phyloP scores from a whole-genome alignment of 35 echinoderm and acorn worm species.

The Ptychodera flava region DNA sequence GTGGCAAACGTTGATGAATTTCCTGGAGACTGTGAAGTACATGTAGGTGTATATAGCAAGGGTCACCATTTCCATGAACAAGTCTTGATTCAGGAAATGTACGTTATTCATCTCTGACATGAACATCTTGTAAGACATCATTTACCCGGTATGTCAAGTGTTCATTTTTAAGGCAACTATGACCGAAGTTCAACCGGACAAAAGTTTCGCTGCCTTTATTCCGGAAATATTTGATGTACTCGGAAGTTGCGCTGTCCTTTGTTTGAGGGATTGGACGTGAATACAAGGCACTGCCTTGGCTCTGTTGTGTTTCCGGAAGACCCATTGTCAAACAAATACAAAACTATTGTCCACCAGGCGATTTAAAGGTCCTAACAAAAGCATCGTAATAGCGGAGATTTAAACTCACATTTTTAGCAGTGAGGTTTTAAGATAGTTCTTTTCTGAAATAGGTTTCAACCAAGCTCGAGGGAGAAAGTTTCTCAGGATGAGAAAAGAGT shows the following conservation, averaged over 20 bases:
- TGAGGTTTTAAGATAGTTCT: no score
- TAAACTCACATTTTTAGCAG: no score
- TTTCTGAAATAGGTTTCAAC: no score
- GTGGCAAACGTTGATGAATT: no score
- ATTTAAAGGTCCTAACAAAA: neutral
- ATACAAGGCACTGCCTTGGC: neutral
- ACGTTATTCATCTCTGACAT: neutral
- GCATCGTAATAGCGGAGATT: no score
- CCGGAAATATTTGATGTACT: neutral
- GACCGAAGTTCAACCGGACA: neutral
- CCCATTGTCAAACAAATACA: neutral
- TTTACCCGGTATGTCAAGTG: neutral
- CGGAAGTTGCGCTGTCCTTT: neutral
- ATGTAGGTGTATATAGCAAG: neutral
- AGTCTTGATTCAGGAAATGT: neutral
- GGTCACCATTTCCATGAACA: neutral
- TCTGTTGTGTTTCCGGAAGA: neutral
- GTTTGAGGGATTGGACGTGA: neutral
- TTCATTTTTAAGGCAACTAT: neutral
- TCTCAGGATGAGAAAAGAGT: no score
- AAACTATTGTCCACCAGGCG: neutral
- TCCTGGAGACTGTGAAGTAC: neutral
- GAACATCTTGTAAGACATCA: neutral
- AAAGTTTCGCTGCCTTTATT: neutral
- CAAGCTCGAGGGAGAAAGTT: no score